Base-by-base conservation (phyloP, 1,140 invertebrate species). In the Sarcophaga peregrina region DNA sequence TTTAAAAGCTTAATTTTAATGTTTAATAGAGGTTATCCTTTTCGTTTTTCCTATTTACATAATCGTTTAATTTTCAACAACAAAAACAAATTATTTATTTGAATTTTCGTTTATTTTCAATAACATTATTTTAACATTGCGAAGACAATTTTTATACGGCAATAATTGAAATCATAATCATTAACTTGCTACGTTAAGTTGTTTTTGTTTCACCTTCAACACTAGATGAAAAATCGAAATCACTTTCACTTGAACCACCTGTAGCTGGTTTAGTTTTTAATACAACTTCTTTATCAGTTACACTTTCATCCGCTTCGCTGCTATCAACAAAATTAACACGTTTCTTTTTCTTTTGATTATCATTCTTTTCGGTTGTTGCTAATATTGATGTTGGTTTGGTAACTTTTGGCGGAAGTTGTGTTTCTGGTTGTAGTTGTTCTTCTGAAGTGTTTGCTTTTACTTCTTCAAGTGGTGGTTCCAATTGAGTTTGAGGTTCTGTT, bases 311-410 rank as follows among this genome's bases (percentile, higher is more conserved):
- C 84, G 89, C 90, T 87, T 90, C 89, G 84, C 88, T 90, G 86
- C 88, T 90, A 85, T 90, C 89, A 86, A 90, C 89, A 85, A 90
- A 90, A 87, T 88, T 90, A 84, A 90, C 89, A 87, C 87, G 87
- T 85, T 90, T 90, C 86, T 90, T 90, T 85, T 90, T 90, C 83
- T 90, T 90, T 11, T 84, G 85, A 82, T 86, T 85, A 85, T 89
- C 87, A 87, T 86, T 90, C 85, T 89, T 87, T 83, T 89, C 88
- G 86, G 87, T 85, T 75, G 88, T 83, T 58, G 89, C 83, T 62
- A 90, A 84, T 85, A 90, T 90, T 84, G 89, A 90, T 83, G 89
- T 88, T 83, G 89, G 89, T 82, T 86, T 90, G 82, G 85, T 83
- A 84, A 84, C 25, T 4, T 47, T 73, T 81, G 0, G 80, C 17